Evolutionary conservation across 2,113 vertebrate genomes (phyloP), one percentile per base, ranked within the genome.

Genomic region (Nothobranchius furzeri): DNA sequence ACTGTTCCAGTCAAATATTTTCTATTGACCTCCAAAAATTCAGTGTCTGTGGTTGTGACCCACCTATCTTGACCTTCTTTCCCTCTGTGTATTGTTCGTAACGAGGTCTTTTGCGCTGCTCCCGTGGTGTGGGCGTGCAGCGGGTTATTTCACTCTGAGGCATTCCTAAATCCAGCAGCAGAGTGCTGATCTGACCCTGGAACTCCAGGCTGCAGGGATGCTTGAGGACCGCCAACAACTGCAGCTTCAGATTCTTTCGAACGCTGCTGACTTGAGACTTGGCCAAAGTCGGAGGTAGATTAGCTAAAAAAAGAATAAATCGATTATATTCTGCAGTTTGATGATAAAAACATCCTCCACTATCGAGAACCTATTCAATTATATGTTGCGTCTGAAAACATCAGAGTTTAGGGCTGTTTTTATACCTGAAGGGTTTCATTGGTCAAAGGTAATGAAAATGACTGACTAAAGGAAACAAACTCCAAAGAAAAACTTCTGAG

Each of bases 181-280:
- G 90, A 0, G 96, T 99, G 87, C 94, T 94, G 82, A 99, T 97
- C 76, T 98, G 96, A 13, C 93, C 89, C 74, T 96, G 95, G 89
- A 96, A 99, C 85, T 97, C 97, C 43, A 93, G 76, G 48, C 96
- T 96, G 53, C 94, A 92, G 0, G 94, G 95, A 74, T 98, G 97
- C 24, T 95, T 94, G 30, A 99, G 93, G 10, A 99, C 94, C 0
- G 92, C 93, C 65, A 98, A 85, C 62, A 98, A 81, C 73, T 98
- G 97, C 17, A 98, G 85, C 89, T 98, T 98, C 45, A 98, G 94
- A 72, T 98, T 98, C 91, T 99, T 99, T 0, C 97, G 85, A 13
- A 99, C 97, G 0, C 97, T 99, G 93, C 97, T 99, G 68, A 98
- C 97, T 92, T 98, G 97, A 0, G 97, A 98, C 68, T 97, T 98